Evolutionary conservation across 1,140 invertebrate genomes (phyloP).

Genomic region (Araneus ventricosus): DNA sequence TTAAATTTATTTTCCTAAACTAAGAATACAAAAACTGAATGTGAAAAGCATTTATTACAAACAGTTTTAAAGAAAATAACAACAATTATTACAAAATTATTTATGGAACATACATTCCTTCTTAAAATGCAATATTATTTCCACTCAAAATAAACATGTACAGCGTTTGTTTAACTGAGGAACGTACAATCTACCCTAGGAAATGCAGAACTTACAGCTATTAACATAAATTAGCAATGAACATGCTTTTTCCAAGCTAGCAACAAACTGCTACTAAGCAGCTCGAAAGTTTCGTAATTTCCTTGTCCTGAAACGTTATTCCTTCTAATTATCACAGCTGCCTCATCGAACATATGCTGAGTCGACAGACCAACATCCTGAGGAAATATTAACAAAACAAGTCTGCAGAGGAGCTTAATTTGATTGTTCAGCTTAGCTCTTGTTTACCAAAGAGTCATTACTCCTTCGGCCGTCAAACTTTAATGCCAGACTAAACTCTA

Average conservation of each 20-base stretch:
- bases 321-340: constrained; percentile 18
- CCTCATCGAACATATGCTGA: neutral
- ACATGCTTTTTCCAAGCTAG: neutral
- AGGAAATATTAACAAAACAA: constrained; percentile 45
- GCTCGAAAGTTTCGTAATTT: neutral
- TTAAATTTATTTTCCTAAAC: too few relatives aligned
- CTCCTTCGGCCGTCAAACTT: constrained; percentile 31
- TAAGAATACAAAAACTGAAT: too few relatives aligned
- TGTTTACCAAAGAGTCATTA: constrained; percentile 56
- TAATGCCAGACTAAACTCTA: constrained; percentile 32
- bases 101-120: too few relatives aligned
- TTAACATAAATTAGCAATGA: neutral
- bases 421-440: constrained; percentile 50
- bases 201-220: neutral
- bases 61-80: too few relatives aligned
- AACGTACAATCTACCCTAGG: too few relatives aligned
- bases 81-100: too few relatives aligned
- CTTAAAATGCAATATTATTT: too few relatives aligned
- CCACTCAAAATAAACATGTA: too few relatives aligned
- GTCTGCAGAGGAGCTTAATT: constrained; percentile 40
- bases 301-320: neutral
- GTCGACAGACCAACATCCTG: neutral
- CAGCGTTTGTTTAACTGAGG: too few relatives aligned
- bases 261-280: neutral
- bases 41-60: too few relatives aligned